phyloP scores from a whole-genome alignment of 2,888 invertebrate genomes.

The Caenorhabditis auriculariae region DNA sequence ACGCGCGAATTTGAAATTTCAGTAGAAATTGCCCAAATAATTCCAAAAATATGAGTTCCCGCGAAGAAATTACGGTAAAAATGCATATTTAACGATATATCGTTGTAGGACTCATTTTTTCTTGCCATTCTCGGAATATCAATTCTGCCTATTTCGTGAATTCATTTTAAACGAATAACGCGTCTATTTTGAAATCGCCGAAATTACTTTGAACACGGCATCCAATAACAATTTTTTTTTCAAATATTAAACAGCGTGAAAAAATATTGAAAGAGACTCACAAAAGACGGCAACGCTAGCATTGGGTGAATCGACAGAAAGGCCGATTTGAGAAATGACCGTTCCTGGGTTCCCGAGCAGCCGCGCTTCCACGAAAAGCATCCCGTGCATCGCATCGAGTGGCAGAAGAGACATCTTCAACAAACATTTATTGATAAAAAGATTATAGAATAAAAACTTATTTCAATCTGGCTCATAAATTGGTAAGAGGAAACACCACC shows the following conservation, averaged over 20 bases:
- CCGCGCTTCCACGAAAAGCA: constrained; percentile 40
- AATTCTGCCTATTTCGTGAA: too few relatives aligned
- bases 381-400: constrained; percentile 32
- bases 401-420: constrained; percentile 43
- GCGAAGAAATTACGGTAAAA: too few relatives aligned
- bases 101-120: too few relatives aligned
- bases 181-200: too few relatives aligned
- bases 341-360: constrained; percentile 28
- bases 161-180: too few relatives aligned
- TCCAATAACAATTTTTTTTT: neutral
- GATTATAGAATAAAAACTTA: constrained; percentile 7
- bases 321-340: constrained; percentile 47
- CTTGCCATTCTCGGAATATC: too few relatives aligned
- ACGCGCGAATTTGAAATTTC: too few relatives aligned
- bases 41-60: too few relatives aligned
- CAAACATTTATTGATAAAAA: neutral
- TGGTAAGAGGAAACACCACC: too few relatives aligned
- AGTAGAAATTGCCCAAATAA: too few relatives aligned
- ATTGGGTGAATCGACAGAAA: constrained; percentile 49
- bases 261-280: constrained; percentile 46
- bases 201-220: neutral
- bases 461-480: constrained; percentile 11
- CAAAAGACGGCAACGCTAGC: constrained; percentile 51
- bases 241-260: neutral
- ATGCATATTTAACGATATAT: too few relatives aligned